phyloP scores from a whole-genome alignment of 2,113 vertebrate genomes.

The Prolemur simus region DNA sequence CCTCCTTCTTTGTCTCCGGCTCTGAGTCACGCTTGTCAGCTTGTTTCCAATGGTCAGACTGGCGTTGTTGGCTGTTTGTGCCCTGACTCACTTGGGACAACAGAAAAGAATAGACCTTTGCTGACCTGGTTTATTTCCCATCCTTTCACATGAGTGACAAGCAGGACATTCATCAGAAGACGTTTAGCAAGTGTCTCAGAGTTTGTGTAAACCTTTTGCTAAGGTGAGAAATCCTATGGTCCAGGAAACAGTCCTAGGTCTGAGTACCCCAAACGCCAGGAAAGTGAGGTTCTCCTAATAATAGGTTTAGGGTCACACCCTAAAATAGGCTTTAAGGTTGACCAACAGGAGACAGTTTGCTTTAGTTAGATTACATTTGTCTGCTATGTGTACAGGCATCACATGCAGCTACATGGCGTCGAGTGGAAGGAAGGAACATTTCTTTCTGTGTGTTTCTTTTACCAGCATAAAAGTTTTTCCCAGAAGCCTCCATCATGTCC shows the following conservation, averaged over 20 bases:
- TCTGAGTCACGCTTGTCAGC: slow-evolving; percentile 28
- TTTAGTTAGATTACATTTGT: background rate
- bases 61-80: background rate
- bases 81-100: background rate
- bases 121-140: background rate
- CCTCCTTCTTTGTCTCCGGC: background rate
- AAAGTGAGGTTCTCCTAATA: background rate
- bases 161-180: background rate
- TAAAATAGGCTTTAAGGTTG: background rate
- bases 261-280: background rate
- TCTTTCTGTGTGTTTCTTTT: background rate
- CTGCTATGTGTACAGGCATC: background rate
- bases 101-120: background rate
- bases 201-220: background rate
- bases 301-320: background rate
- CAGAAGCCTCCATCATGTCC: background rate
- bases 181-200: background rate
- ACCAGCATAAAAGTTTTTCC: background rate
- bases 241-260: background rate
- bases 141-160: background rate
- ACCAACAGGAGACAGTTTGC: background rate
- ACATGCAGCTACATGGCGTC: background rate
- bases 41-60: background rate
- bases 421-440: background rate
- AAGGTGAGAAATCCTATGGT: background rate